Base-by-base conservation (phyloP, 1,140 invertebrate genomes). In the Procambarus virginalis region DNA sequence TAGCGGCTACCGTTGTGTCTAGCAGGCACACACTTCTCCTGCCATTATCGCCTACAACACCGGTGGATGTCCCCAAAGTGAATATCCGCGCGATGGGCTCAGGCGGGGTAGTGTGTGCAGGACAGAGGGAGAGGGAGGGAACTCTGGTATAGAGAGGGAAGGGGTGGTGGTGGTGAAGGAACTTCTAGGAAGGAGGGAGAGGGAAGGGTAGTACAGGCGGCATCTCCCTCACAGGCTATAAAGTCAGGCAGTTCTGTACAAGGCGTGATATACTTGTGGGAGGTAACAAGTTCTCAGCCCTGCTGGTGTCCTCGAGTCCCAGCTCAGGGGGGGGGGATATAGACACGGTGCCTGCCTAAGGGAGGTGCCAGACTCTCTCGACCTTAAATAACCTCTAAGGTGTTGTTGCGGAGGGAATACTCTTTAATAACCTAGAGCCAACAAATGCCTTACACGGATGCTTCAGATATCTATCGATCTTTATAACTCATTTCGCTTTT, bases 211-310 rank as follows among this genome's bases (percentile, higher is more conserved):
- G 51, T 55, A 55, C 51, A 68, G 64, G 64, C 64, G 10, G n/a
- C 68, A 3, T 34, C n/a, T 73, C 68, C 68, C 68, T 34, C 68
- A 34, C 68, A 73, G 22, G 68, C 68, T 34, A 73, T 73, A 73
- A 73, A 73, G 68, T 73, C 68, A 73, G n/a, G 68, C 68, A 73
- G 68, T 34, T 20, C 68, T 73, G 68, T 34, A 34, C n/a, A 73
- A 22, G 68, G 2, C 34, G 22, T 73, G 68, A 73, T 73, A 73
- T 73, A 73, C 68, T 73, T n/a, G 2, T 8, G 5, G n/a, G 20
- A 14, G 5, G n/a, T 73, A 73, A 73, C 68, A 73, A 73, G 68
- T 34, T 73, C 68, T 73, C 68, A 73, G 68, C 2, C 68, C 4
- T 73, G 68, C 8, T 73, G n/a, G 68, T 4, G 14, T 34, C 68